These are phyloP conservation scores for Prunella strophiata DNA, from an alignment of 2,797 vertebrate species.

Conservation along the genomic window DNA sequence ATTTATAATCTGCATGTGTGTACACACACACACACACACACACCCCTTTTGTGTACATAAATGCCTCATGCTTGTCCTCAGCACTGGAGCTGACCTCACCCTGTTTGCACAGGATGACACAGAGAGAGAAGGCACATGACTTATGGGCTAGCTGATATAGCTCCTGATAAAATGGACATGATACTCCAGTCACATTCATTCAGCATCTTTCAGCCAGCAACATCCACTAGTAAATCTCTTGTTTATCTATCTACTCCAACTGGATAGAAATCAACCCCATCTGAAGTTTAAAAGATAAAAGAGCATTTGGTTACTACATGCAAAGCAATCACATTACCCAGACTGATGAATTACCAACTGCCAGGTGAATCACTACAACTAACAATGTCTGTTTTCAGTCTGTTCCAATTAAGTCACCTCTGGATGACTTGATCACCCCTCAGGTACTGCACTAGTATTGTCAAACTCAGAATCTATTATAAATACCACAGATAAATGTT, in stretches of 20 bases:
- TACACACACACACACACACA: accelerated
- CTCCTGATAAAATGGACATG: not conserved
- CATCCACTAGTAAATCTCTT: not conserved
- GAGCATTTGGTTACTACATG: not conserved
- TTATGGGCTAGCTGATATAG: not conserved
- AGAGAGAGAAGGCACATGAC: not conserved
- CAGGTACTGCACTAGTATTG: not conserved
- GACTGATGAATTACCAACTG: not conserved
- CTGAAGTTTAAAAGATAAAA: not conserved
- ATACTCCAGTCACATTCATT: not conserved
- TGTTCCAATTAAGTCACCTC: not conserved
- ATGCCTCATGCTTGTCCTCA: not conserved
- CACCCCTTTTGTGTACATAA: not conserved
- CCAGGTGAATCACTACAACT: not conserved
- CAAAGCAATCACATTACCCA: not conserved
- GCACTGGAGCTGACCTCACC: not conserved
- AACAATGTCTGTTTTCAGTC: not conserved
- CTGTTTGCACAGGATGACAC: not conserved
- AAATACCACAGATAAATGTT: not conserved
- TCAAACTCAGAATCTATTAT: not conserved
- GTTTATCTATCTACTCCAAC: not conserved
- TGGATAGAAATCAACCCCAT: not conserved
- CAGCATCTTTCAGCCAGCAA: not conserved
- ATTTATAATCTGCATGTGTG: not conserved
- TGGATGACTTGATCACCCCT: not conserved